Base-by-base conservation (phyloP, 2,797 vertebrate genomes). In the Chaetodon trifasciatus region DNA sequence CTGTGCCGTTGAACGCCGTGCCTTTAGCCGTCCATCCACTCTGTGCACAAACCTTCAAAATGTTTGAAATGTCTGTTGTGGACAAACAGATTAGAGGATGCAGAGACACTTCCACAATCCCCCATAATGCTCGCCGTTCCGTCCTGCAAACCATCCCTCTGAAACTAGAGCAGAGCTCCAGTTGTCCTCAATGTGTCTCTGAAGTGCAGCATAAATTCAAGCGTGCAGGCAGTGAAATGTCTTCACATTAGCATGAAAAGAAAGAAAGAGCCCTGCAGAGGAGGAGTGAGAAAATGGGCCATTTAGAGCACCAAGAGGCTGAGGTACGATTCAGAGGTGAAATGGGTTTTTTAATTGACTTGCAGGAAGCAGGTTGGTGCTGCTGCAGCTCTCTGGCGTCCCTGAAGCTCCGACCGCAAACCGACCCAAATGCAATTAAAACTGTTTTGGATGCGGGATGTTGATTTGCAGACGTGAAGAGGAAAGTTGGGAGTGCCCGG, bases 281-380 rank as follows among this genome's bases (percentile, higher is more conserved):
- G 8, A 46, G 46, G 24, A 69, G 63, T 0, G 49, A 40, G 42
- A 37, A 55, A 67, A 12, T 13, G 4, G 40, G 52, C 50, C 72
- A 21, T 17, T 53, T 66, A 55, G n/a, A 49, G 64, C 52, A 3
- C 0, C 11, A 44, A 1, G 55, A 21, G 32, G 67, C 49, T 24
- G 55, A 70, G 52, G 40, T 15, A 6, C 1, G 17, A 42, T 39
- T 68, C 67, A 0, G 16, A 37, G 24, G 1, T 15, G 1, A 44
- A 65, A 63, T n/a, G 62, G 4, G 76, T 76, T 39, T 49, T 17
- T 24, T 58, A 58, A 75, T 67, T 81, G 70, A 71, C 56, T 73
- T n/a, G 0, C 40, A 73, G 57, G 69, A 42, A 66, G 64, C 58
- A 42, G 58, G 53, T 49, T 46, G n/a, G 21, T 23, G 49, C 21